Evolutionary conservation across 2,113 vertebrate genomes (phyloP).

Genomic region (Microcebus murinus): DNA sequence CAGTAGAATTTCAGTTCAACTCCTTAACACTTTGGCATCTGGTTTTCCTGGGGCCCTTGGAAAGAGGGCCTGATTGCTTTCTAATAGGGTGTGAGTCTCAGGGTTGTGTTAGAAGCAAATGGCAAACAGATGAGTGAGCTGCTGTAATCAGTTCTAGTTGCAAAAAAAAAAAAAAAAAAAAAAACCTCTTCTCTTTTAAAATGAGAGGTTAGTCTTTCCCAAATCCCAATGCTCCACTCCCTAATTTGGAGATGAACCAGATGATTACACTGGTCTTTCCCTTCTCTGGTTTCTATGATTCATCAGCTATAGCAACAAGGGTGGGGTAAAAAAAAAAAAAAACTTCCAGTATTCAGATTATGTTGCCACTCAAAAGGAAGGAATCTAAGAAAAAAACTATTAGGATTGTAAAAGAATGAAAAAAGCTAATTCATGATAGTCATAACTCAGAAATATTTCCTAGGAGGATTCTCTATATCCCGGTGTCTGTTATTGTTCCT

Average conservation of each 20-base stretch:
- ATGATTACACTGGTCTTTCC: conserved; percentile 74
- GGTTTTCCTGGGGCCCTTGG: background rate
- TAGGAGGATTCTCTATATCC: background rate
- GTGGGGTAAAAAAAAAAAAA: conserved; percentile 37
- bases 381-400: background rate
- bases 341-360: background rate
- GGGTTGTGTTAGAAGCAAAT: background rate
- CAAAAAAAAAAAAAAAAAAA: background rate
- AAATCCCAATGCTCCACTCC: conserved; percentile 44
- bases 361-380: background rate
- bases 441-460: background rate
- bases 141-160: background rate
- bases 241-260: conserved; percentile 60
- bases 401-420: background rate
- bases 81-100: background rate
- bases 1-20: background rate
- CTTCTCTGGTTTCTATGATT: conserved; percentile 66
- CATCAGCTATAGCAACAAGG: conserved; percentile 70
- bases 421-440: background rate
- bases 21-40: background rate
- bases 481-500: background rate
- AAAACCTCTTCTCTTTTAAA: background rate
- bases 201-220: conserved; percentile 25
- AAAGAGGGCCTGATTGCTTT: background rate
- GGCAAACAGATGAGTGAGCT: background rate